These are phyloP conservation scores for Cephalopterus ornatus DNA, from an alignment of 2,113 vertebrate genomes.

Conservation along the genomic window DNA sequence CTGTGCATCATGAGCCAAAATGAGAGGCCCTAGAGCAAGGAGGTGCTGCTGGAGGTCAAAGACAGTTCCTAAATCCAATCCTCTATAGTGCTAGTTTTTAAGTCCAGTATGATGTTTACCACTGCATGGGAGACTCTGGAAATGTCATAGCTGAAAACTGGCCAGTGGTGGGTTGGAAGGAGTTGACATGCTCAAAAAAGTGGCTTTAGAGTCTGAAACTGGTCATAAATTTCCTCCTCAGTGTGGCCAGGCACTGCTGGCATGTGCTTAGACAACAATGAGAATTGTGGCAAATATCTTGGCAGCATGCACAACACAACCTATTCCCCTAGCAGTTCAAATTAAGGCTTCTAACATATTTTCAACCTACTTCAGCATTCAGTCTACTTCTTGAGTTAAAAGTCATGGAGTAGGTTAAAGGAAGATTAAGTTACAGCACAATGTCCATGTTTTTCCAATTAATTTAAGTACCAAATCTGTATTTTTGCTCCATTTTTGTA, in stretches of 20 bases:
- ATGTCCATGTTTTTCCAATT: slow-evolving; percentile 9
- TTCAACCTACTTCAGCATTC: neutral
- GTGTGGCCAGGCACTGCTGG: neutral
- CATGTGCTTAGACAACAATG: neutral
- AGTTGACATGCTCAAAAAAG: neutral
- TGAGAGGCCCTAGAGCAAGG: neutral
- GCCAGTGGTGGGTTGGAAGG: neutral
- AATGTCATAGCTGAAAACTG: neutral
- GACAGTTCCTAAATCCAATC: neutral
- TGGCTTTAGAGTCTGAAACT: neutral
- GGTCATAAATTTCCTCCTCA: neutral
- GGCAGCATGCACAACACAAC: neutral
- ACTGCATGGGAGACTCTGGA: neutral
- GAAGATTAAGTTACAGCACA: neutral
- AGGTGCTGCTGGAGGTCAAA: neutral
- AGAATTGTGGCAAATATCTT: neutral
- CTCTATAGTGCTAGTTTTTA: neutral
- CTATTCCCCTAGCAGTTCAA: neutral
- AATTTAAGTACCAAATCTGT: neutral
- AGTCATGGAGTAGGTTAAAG: neutral
- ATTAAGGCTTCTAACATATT: slow-evolving; percentile 6
- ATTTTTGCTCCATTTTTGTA: slow-evolving; percentile 7
- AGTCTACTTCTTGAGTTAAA: neutral
- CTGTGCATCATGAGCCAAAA: neutral
- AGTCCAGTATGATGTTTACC: neutral